Conservation (phyloP, 2,113 vertebrate genomes). For the Urocolius indicus region DNA sequence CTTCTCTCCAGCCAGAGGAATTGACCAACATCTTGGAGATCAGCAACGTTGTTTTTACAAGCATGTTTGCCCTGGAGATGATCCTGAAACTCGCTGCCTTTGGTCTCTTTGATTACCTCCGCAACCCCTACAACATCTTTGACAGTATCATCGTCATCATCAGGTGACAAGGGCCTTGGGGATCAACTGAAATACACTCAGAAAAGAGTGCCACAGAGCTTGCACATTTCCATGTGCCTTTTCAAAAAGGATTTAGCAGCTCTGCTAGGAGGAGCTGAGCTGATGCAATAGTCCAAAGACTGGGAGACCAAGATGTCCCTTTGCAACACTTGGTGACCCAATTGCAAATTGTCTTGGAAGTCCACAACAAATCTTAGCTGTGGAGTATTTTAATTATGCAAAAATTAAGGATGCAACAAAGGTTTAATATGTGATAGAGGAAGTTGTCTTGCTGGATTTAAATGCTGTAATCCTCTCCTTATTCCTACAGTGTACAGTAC, state of each 20-base stretch:
- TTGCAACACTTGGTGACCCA: neutral
- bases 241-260: neutral
- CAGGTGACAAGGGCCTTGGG: slow-evolving; percentile 80
- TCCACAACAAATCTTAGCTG: neutral
- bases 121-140: slow-evolving; percentile 96
- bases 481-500: neutral
- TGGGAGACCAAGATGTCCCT: neutral
- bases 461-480: neutral
- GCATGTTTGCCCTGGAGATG: slow-evolving; percentile 99
- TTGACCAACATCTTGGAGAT: slow-evolving; percentile 97
- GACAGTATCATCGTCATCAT: slow-evolving; percentile 98
- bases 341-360: neutral
- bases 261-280: neutral
- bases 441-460: neutral
- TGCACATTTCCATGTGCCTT: neutral
- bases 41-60: slow-evolving; percentile 98
- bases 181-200: neutral
- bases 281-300: neutral
- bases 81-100: slow-evolving; percentile 94
- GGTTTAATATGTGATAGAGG: neutral
- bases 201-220: neutral
- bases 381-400: neutral
- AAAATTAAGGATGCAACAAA: neutral
- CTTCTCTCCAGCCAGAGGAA: slow-evolving; percentile 87
- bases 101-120: slow-evolving; percentile 92